These are phyloP conservation scores for Probaryconus sp. DNA, from an alignment of 1,140 invertebrate species.

Conservation along the genomic window DNA sequence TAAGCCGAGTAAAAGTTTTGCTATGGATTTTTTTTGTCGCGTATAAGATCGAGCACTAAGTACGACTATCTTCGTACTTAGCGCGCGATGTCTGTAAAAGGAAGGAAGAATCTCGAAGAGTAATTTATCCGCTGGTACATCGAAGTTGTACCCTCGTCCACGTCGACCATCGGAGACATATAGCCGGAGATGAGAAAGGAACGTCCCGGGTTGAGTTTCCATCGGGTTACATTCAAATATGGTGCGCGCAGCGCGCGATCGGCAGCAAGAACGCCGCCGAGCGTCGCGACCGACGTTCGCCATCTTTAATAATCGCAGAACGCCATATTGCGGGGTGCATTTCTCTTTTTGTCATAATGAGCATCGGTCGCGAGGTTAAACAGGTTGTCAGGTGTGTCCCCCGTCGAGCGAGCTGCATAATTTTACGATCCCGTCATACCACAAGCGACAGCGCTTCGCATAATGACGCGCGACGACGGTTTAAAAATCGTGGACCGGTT, in stretches of 20 bases:
- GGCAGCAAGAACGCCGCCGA: constrained; percentile 38
- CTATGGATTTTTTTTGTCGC: constrained; percentile 15
- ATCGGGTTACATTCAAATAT: constrained; percentile 70
- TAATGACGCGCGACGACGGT: constrained; percentile 35
- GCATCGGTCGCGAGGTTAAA: constrained; percentile 71
- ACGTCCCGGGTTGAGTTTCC: constrained; percentile 47
- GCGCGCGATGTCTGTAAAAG: constrained; percentile 51
- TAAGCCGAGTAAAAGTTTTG: constrained; percentile 26
- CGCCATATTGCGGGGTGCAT: constrained; percentile 68
- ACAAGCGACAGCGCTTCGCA: constrained; percentile 32
- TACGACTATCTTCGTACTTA: constrained; percentile 41
- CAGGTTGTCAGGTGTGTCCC: constrained; percentile 72
- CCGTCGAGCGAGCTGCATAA: constrained; percentile 69
- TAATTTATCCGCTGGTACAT: constrained; percentile 63
- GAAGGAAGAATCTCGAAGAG: constrained; percentile 48
- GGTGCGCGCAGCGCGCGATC: constrained; percentile 50
- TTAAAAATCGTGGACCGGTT: constrained; percentile 55
- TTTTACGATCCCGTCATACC: constrained; percentile 66
- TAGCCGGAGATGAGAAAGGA: constrained; percentile 46
- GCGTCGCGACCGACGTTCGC: constrained; percentile 48
- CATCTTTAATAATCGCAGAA: constrained; percentile 75
- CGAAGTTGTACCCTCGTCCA: constrained; percentile 46
- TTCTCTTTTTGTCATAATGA: constrained; percentile 73
- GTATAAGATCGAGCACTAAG: constrained; percentile 30
- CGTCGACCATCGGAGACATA: constrained; percentile 25